Percentiles rank a stretch among this genome's conserved stretches.
Conservation (phyloP, 2,888 invertebrate genomes). For the Matsumyia berberina region DNA sequence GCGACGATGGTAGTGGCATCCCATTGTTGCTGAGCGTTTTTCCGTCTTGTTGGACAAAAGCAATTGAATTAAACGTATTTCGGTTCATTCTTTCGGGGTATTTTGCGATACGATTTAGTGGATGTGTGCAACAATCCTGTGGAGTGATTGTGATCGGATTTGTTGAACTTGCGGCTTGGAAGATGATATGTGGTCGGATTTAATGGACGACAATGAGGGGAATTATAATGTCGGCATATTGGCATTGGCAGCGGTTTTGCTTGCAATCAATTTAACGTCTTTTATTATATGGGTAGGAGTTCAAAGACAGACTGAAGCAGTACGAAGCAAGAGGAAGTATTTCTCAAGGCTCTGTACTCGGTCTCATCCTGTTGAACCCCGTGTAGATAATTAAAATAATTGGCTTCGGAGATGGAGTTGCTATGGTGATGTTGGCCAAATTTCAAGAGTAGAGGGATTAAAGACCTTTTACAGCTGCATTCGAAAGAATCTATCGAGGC, state of each 20-base stretch:
- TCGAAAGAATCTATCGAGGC: too few species aligned
- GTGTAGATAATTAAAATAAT: too few species aligned
- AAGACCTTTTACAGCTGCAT: too few species aligned
- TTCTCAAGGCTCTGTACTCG: too few species aligned
- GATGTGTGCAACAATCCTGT: slow-evolving; percentile 70
- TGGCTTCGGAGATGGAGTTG: too few species aligned
- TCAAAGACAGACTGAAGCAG: too few species aligned
- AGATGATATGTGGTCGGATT: slow-evolving; percentile 39
- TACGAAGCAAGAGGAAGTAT: too few species aligned
- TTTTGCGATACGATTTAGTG: slow-evolving; percentile 69
- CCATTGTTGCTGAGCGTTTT: slow-evolving; percentile 69
- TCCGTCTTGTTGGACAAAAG: slow-evolving; percentile 74
- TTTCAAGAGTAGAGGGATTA: too few species aligned
- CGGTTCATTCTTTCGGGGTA: slow-evolving; percentile 60
- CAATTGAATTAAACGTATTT: slow-evolving; percentile 73
- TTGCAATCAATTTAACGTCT: background rate
- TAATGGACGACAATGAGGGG: slow-evolving; percentile 1
- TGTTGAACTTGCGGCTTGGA: slow-evolving; percentile 42
- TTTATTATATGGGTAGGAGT: background rate
- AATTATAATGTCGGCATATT: slow-evolving; percentile 26
- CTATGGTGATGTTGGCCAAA: too few species aligned
- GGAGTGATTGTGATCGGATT: slow-evolving; percentile 60
- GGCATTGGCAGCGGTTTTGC: slow-evolving; percentile 26
- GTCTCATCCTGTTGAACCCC: too few species aligned
- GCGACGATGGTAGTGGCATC: slow-evolving; percentile 9